Evolutionary conservation across 2,797 vertebrate genomes (phyloP).

Genomic region (Spondyliosoma cantharus): DNA sequence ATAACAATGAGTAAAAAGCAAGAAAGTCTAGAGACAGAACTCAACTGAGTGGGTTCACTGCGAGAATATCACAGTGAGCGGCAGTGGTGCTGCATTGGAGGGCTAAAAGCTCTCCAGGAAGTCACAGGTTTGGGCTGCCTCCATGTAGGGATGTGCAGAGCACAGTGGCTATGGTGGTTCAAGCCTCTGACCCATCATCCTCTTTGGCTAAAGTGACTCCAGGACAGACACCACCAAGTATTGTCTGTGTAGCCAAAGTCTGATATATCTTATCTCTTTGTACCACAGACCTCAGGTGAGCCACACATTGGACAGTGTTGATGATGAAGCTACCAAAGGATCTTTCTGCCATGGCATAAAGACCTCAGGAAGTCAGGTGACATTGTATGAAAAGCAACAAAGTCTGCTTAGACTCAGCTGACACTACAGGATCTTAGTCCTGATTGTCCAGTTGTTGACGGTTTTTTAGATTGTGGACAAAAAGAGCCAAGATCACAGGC

Average conservation of each 20-base stretch:
- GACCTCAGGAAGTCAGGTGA: too few species aligned
- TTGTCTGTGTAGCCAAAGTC: neutral
- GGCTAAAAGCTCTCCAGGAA: conserved; percentile 41
- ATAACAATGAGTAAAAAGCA: conserved; percentile 45
- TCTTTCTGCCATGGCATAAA: too few species aligned
- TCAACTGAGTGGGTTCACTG: conserved; percentile 16
- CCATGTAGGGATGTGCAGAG: conserved; percentile 13
- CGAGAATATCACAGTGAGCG: conserved; percentile 29
- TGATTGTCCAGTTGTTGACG: too few species aligned
- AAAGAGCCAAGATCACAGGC: too few species aligned
- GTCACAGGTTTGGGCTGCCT: conserved; percentile 23
- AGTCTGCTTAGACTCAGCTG: too few species aligned
- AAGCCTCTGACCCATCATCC: conserved; percentile 7
- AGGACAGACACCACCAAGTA: neutral
- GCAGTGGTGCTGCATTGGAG: conserved; percentile 9
- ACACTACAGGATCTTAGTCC: too few species aligned
- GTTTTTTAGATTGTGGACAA: too few species aligned
- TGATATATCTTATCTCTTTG: neutral
- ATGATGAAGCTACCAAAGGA: too few species aligned
- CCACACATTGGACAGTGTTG: neutral
- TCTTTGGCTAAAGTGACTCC: conserved; percentile 7
- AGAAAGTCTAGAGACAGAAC: conserved; percentile 15
- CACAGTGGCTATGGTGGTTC: conserved; percentile 1
- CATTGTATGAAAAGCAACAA: too few species aligned
- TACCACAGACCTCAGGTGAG: neutral